Percentiles rank a stretch among this genome's conserved stretches.
These are phyloP conservation scores for Thomomys bottae DNA, from an alignment of 2,113 vertebrate species.

Conservation along the genomic window DNA sequence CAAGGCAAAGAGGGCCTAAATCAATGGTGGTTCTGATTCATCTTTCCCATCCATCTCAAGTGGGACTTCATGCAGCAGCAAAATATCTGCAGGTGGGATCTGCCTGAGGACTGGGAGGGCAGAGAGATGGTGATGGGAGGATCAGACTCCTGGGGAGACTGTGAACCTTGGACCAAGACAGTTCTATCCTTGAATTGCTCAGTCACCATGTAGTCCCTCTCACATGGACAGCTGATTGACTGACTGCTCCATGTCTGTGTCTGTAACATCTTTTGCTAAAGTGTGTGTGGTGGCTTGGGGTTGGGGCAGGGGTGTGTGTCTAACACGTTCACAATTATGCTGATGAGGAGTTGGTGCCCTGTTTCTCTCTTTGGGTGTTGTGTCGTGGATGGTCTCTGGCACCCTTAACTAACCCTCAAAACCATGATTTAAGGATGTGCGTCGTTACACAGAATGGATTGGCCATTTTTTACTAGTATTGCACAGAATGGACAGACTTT, in stretches of 20 bases:
- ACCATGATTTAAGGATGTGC: not conserved
- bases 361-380: conserved; percentile 5
- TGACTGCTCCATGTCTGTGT: not conserved
- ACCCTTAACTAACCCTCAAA: not conserved
- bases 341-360: not conserved
- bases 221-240: not conserved
- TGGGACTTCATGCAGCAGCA: not conserved
- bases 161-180: not conserved
- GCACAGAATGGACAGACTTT: not conserved
- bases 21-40: not conserved
- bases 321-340: not conserved
- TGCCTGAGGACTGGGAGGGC: not conserved
- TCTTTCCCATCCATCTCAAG: not conserved
- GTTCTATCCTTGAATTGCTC: not conserved
- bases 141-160: rapidly evolving
- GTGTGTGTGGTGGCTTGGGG: not conserved
- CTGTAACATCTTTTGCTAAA: not conserved
- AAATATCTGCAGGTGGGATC: not conserved
- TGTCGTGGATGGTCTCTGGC: not conserved
- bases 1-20: not conserved
- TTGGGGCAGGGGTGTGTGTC: not conserved
- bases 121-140: not conserved
- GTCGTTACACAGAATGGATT: not conserved
- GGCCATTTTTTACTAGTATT: not conserved
- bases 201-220: not conserved